These are phyloP conservation scores for Pristionchus mayeri DNA, from an alignment of 2,888 invertebrate genomes.

Conservation along the genomic window DNA sequence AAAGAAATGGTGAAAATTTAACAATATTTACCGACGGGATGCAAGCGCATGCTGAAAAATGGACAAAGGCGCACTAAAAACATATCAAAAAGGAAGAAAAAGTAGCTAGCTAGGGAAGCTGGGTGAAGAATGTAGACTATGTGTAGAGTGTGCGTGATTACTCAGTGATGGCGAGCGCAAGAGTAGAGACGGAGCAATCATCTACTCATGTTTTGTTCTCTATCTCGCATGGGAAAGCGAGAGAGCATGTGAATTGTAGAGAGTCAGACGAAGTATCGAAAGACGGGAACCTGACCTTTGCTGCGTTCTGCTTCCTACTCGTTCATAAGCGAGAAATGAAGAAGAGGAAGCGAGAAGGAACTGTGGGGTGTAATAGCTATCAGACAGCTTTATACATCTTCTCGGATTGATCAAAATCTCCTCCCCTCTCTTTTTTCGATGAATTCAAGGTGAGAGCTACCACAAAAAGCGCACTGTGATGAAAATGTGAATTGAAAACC, in stretches of 20 bases:
- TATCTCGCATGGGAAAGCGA: no score
- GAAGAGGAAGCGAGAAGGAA: not conserved
- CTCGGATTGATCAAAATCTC: not conserved
- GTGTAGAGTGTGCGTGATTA: not conserved
- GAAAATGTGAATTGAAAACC: no score
- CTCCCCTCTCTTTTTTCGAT: not conserved
- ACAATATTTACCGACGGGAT: not conserved
- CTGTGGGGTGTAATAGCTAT: conserved; percentile 21
- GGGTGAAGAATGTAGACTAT: not conserved
- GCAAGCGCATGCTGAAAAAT: not conserved
- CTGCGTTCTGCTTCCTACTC: not conserved
- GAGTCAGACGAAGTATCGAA: not conserved
- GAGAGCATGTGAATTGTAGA: no score
- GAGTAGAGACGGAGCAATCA: no score
- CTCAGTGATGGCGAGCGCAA: no score
- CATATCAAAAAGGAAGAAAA: not conserved
- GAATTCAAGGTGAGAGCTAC: no score
- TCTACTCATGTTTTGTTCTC: no score
- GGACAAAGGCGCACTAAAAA: not conserved
- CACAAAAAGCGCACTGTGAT: no score
- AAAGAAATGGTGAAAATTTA: not conserved
- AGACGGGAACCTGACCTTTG: conserved; percentile 1
- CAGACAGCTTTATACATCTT: not conserved
- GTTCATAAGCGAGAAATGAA: conserved; percentile 35
- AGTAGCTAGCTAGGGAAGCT: not conserved